Base-by-base conservation (phyloP, 2,888 invertebrate genomes). In the Melieria crassipennis region DNA sequence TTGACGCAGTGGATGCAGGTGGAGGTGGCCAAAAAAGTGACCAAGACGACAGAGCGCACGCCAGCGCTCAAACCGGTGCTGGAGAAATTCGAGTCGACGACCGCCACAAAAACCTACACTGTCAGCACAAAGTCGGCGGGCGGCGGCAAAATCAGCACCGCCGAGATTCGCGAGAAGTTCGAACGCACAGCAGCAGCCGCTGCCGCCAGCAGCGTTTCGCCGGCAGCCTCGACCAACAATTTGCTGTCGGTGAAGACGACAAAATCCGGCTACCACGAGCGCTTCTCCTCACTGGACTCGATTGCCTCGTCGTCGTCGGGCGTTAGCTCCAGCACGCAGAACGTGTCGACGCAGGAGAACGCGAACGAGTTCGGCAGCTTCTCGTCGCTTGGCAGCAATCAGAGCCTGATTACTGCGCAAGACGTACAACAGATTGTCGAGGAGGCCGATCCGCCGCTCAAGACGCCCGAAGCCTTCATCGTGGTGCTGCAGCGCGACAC, bases 401-500 rank as follows among this genome's bases (percentile, higher is more conserved):
- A 87, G 79, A 87, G 87, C 64, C 75, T 87, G 79, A 87, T 87
- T 63, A 87, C 87, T 70, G 85, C 87, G 55, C 87, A 87, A 79
- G 92, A 92, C 82, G 85, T 91, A 70, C 91, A 91, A 73, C 89
- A 89, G 79, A 87, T 92, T 72, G 90, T 91, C 65, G 91, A 91
- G 78, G 91, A 92, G 75, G 91, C 91, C 4, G 90, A 90, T 81
- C 90, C 90, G 74, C 90, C 90, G n/a, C 83, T 91, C 43, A 91
- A 83, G 89, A 91, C 83, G 75, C 88, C 82, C 5, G 91, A 91
- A 76, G 89, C 91, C 6, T 88, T 90, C 75, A 91, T 92, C 48
- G 89, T 92, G 60, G 89, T 91, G 43, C 86, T 93, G 71, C 91
- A 91, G 80, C 88, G 92, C 71, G 92, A 93, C 80, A 89, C 90